These are phyloP conservation scores for Catocala nupta DNA, from an alignment of 2,888 invertebrate genomes.

Conservation along the genomic window DNA sequence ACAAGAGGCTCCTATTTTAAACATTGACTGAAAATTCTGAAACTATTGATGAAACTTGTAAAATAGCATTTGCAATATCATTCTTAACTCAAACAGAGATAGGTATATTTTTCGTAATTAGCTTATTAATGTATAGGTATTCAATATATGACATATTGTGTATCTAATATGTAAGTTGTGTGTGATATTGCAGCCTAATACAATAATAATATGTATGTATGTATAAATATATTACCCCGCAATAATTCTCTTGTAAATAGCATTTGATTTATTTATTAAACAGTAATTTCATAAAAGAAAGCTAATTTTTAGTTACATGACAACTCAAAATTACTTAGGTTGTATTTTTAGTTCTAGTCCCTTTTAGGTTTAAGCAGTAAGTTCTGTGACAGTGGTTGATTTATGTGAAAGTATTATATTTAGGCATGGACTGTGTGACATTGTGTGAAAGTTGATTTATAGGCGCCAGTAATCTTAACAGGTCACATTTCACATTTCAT, in stretches of 20 bases:
- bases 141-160: slow-evolving; percentile 21
- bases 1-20: slow-evolving; percentile 60
- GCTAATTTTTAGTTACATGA: slow-evolving; percentile 72
- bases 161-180: slow-evolving; percentile 33
- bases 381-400: slow-evolving; percentile 56
- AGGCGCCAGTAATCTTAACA: slow-evolving; percentile 3
- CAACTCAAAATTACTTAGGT: slow-evolving; percentile 75
- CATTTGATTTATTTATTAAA: slow-evolving; percentile 61
- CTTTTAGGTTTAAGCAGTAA: slow-evolving; percentile 72
- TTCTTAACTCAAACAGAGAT: slow-evolving; percentile 24
- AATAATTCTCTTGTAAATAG: slow-evolving; percentile 64
- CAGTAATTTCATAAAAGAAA: slow-evolving; percentile 47
- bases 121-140: slow-evolving; percentile 29
- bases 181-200: slow-evolving; percentile 41
- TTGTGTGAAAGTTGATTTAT: slow-evolving; percentile 1
- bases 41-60: slow-evolving; percentile 46
- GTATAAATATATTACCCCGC: slow-evolving; percentile 42
- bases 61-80: slow-evolving; percentile 43
- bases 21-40: slow-evolving; percentile 61
- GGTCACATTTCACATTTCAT: no score
- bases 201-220: slow-evolving; percentile 31
- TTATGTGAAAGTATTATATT: slow-evolving; percentile 55
- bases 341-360: slow-evolving; percentile 84
- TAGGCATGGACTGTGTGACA: slow-evolving; percentile 27
- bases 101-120: slow-evolving; percentile 43